phyloP scores from a whole-genome alignment of 1,140 invertebrate genomes.

The Grapholita molesta region DNA sequence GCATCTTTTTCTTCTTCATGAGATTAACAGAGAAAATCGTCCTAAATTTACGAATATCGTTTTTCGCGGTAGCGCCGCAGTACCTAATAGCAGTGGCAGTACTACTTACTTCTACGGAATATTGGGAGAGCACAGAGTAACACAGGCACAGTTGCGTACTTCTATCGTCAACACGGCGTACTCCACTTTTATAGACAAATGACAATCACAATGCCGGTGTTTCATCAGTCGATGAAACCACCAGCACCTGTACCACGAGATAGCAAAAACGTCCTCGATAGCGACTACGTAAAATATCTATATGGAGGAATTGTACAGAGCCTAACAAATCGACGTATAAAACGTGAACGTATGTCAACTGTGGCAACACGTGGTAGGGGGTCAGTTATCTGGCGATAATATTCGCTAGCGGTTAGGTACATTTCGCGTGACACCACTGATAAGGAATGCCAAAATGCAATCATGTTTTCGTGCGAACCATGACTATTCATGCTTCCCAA shows the following conservation, averaged over 20 bases:
- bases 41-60: too few species aligned
- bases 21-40: too few species aligned
- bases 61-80: too few species aligned
- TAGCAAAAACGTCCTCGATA: too few species aligned
- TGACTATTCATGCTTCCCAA: background rate
- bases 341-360: too few species aligned
- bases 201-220: slow-evolving; percentile 33
- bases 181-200: slow-evolving; percentile 45
- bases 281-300: too few species aligned
- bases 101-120: background rate
- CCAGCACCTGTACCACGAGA: too few species aligned
- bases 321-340: too few species aligned
- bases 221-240: slow-evolving; percentile 40
- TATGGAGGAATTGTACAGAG: too few species aligned
- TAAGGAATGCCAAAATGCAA: slow-evolving; percentile 8
- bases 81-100: too few species aligned
- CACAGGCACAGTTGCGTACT: background rate
- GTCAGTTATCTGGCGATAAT: slow-evolving; percentile 37
- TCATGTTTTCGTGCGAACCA: background rate
- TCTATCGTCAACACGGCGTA: background rate
- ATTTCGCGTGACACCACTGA: slow-evolving; percentile 33
- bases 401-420: slow-evolving; percentile 21
- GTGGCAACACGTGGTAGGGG: too few species aligned
- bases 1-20: too few species aligned
- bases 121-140: background rate